Base-by-base conservation (phyloP, 2,888 invertebrate species). In the Dugesia japonica region DNA sequence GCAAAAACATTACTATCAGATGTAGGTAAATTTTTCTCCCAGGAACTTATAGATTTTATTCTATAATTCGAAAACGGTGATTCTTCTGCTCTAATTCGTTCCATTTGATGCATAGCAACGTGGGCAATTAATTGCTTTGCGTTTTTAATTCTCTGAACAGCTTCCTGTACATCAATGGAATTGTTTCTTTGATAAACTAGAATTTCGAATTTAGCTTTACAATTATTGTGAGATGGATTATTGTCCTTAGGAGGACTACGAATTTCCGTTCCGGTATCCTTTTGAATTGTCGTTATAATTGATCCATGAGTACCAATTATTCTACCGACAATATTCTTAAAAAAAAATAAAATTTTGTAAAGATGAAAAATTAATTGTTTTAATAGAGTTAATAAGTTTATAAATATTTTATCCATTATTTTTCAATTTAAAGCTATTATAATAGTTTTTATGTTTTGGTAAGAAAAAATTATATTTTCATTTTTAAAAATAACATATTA, bases 281-380 rank as follows among this genome's bases (percentile, higher is more conserved):
- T 76, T 71, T 76, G 76, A 27, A 76, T 76, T 0, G 76, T 76
- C 26, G 76, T 76, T 73, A 76, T 76, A 20, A 76, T 76, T 7
- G 76, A 76, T 1, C 76, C 76, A 26, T 76, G 76, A 23, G 76
- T 76, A 4, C 76, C 76, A 71, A 76, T 76, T 26, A 76, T 76
- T 28, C 72, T 73, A 7, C 76, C 76, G 17, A 76, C 76, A 26
- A 76, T 76, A 71, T 76, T 72, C 72, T 76, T 26, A 20, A 72
- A 72, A 26, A 76, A 27, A 7, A 26, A 31, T 31, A 4, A 13
- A 31, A 7, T 31, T 31, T 31, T 4, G 31, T 31, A 31, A 31
- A 31, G 13, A 31, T n/a, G n/a, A n/a, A n/a, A 31, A 31, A 31
- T n/a, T n/a, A 31, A 4, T 31, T 31, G 13, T 7, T 31, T 31